Conservation (phyloP, 2,888 invertebrate species). For the Muscina levida region DNA sequence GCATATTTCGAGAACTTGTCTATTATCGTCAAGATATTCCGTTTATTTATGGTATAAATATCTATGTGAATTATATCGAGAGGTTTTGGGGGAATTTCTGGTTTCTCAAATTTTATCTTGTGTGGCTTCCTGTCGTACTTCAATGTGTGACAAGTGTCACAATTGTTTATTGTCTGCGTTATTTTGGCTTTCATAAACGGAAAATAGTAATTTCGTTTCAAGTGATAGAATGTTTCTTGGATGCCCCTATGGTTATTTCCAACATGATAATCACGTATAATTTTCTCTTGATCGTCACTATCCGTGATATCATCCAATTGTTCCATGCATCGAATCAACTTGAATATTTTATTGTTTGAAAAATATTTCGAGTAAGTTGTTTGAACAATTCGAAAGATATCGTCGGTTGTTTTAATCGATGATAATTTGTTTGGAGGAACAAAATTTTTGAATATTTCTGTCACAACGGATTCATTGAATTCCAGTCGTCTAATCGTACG, state of each 20-base stretch:
- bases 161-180: background rate
- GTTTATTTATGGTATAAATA: conserved; percentile 33
- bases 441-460: conserved; percentile 1
- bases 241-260: conserved; percentile 9
- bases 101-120: conserved; percentile 16
- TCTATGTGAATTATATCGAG: conserved; percentile 31
- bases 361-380: conserved; percentile 54
- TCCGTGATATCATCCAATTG: background rate
- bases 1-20: no score
- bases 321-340: conserved; percentile 18
- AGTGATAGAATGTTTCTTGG: background rate
- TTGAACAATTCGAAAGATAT: conserved; percentile 25
- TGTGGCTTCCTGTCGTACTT: conserved; percentile 34
- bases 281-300: conserved; percentile 5
- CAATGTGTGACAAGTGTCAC: conserved; percentile 6
- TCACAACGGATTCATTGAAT: conserved; percentile 51
- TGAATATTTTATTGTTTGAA: conserved; percentile 12
- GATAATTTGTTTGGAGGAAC: conserved; percentile 8
- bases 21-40: conserved; percentile 26
- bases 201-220: conserved; percentile 17
- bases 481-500: conserved; percentile 49
- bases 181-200: conserved; percentile 28
- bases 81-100: conserved; percentile 28
- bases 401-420: background rate
- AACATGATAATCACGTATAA: conserved; percentile 22